A percentile compares a stretch with the other conserved stretches of the same genome.
These are phyloP conservation scores for Chlorocebus sabaeus DNA, from an alignment of 2,113 vertebrate species.

Conservation along the genomic window DNA sequence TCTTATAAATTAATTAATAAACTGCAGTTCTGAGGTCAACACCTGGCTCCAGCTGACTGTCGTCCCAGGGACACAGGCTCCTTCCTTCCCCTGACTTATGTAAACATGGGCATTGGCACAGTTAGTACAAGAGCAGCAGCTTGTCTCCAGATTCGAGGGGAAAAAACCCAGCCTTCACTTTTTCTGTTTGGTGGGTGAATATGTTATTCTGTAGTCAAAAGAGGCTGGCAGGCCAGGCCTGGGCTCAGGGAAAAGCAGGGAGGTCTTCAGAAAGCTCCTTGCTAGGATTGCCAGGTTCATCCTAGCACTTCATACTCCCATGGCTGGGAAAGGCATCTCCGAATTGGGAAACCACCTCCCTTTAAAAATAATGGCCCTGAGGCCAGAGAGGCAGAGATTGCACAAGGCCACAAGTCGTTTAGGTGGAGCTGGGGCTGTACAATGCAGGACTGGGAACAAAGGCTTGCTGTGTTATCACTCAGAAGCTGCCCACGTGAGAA, in stretches of 20 bases:
- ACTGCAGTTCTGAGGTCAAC: neutral
- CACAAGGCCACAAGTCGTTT: neutral
- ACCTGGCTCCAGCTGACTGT: neutral
- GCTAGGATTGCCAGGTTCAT: neutral
- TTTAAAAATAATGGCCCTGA: neutral
- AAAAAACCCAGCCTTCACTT: neutral
- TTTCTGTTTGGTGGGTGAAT: neutral
- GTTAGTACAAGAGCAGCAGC: neutral
- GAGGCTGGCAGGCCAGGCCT: neutral
- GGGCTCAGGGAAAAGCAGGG: neutral
- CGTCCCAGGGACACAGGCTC: neutral
- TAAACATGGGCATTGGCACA: slow-evolving; percentile 35
- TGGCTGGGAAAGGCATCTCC: neutral
- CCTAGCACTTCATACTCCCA: neutral
- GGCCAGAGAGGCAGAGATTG: neutral
- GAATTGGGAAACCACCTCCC: neutral
- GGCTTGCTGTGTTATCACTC: neutral
- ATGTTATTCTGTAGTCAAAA: neutral
- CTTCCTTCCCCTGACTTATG: neutral
- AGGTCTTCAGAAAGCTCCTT: neutral
- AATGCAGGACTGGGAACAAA: neutral
- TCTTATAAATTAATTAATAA: slow-evolving; percentile 60
- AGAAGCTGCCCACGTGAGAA: neutral
- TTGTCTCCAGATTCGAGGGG: neutral
- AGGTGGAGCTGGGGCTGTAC: neutral